Evolutionary conservation across 1,140 invertebrate species (phyloP).

Genomic region (Atopsyche davidsoni): DNA sequence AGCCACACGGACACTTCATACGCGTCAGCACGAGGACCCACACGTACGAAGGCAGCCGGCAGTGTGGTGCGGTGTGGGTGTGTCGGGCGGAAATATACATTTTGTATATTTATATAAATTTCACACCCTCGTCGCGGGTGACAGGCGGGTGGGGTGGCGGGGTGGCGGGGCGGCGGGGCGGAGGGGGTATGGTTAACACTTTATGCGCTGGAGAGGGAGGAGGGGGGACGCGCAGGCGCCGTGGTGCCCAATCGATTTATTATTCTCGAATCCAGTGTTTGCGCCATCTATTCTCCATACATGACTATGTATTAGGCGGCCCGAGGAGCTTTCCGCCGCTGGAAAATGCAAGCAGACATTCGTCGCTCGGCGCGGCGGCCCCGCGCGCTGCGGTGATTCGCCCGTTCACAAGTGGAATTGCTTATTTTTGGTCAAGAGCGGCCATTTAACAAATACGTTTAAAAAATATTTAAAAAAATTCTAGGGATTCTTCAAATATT

Average conservation of each 20-base stretch:
- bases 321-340: conserved; percentile 12
- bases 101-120: conserved; percentile 28
- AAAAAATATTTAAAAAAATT: too few species aligned
- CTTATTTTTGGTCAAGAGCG: too few species aligned
- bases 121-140: conserved; percentile 16
- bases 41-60: too few species aligned
- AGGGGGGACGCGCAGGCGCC: conserved; percentile 24
- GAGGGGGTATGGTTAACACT: conserved; percentile 23
- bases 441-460: too few species aligned
- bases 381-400: conserved; percentile 2
- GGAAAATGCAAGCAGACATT: too few species aligned
- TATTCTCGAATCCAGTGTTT: conserved; percentile 31
- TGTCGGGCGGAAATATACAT: conserved; percentile 18
- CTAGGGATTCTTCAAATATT: too few species aligned
- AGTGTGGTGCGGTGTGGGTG: too few species aligned
- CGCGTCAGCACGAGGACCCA: too few species aligned
- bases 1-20: too few species aligned
- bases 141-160: too few species aligned
- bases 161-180: neutral
- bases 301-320: conserved; percentile 31
- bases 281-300: conserved; percentile 31
- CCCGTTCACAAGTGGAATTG: too few species aligned
- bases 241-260: conserved; percentile 28
- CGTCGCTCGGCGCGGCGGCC: too few species aligned
- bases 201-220: conserved; percentile 16